Conservation (phyloP, 1,140 invertebrate species). For the Ladona fulva region DNA sequence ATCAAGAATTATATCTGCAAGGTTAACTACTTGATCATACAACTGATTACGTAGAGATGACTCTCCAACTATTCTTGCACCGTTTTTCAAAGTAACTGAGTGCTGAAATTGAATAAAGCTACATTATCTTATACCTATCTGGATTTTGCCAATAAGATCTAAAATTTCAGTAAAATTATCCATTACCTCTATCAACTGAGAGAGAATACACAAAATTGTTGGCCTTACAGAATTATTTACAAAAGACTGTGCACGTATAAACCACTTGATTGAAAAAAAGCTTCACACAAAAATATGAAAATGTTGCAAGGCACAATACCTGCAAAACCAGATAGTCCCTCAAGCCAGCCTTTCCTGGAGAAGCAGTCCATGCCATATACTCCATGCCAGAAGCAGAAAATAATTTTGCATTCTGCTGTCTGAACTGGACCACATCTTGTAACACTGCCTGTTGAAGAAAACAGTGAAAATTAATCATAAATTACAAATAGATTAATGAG, state of each 20-base stretch:
- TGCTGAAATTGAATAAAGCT: constrained; percentile 30
- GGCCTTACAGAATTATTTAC: no score
- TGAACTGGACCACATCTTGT: constrained; percentile 46
- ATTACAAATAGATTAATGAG: no score
- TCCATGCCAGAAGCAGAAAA: constrained; percentile 41
- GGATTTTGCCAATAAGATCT: no score
- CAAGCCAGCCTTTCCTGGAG: constrained; percentile 39
- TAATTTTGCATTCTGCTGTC: constrained; percentile 43
- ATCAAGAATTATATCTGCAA: constrained; percentile 69
- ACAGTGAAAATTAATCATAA: background rate
- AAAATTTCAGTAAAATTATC: no score
- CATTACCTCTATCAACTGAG: no score
- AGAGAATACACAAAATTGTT: no score
- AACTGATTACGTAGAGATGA: constrained; percentile 42
- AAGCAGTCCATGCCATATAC: constrained; percentile 57
- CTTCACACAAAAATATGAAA: no score
- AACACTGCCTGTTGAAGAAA: constrained; percentile 40
- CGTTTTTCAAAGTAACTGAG: constrained; percentile 46
- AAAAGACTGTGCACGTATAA: no score
- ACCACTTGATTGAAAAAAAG: no score
- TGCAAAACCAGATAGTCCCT: constrained; percentile 37
- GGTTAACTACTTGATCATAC: constrained; percentile 57
- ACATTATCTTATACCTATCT: no score
- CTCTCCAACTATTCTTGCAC: constrained; percentile 44
- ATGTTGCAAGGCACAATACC: background rate